These are phyloP conservation scores for Apodemus sylvaticus DNA, from an alignment of 2,113 vertebrate genomes.

Conservation along the genomic window DNA sequence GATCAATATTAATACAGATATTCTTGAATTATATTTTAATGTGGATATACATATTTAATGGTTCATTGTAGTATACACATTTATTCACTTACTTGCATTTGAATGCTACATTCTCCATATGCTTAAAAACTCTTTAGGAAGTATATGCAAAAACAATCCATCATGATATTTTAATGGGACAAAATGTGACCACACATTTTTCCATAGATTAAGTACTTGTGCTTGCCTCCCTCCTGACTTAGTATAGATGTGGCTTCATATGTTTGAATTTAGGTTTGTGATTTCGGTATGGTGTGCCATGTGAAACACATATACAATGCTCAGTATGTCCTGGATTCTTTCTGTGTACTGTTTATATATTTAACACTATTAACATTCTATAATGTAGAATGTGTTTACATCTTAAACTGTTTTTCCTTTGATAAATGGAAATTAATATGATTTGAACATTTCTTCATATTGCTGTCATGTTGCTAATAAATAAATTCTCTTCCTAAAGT, in stretches of 20 bases:
- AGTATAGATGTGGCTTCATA: background rate
- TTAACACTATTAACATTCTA: background rate
- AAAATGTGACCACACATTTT: constrained; percentile 12
- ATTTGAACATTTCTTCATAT: background rate
- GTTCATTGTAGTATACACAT: background rate
- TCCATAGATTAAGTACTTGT: background rate
- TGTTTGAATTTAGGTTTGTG: background rate
- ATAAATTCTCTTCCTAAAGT: constrained; percentile 12
- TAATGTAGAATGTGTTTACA: background rate
- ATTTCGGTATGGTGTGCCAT: background rate
- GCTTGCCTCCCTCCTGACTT: background rate
- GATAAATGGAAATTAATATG: background rate
- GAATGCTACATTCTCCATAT: constrained; percentile 19
- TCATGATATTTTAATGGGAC: constrained; percentile 13
- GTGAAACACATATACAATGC: background rate
- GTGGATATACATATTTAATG: background rate
- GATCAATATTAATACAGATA: constrained; percentile 5
- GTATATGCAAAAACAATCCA: background rate
- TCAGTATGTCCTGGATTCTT: background rate
- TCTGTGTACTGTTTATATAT: background rate
- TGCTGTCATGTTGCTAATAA: constrained; percentile 45
- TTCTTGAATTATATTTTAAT: background rate
- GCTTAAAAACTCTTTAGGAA: background rate
- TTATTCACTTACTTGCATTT: background rate
- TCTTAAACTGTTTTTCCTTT: background rate